Conservation (phyloP, 1,140 invertebrate species). For the Bombus superbus region DNA sequence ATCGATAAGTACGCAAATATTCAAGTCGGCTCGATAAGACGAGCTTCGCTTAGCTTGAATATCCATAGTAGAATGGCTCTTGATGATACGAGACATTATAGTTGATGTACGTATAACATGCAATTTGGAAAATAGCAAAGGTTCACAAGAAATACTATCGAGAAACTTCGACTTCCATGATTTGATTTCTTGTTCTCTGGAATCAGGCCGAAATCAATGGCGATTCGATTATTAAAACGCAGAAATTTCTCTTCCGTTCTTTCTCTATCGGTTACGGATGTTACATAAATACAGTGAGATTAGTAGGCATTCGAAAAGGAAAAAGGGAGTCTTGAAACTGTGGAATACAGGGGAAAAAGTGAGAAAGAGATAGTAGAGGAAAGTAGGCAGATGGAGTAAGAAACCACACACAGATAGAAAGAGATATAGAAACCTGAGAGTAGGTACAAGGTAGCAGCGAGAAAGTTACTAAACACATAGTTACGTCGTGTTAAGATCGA, state of each 20-base stretch:
- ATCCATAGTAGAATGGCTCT: too few relatives aligned
- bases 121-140: not conserved
- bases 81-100: too few relatives aligned
- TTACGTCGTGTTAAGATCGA: constrained; percentile 53
- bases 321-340: not conserved
- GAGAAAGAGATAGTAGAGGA: not conserved
- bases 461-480: constrained; percentile 64
- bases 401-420: not conserved
- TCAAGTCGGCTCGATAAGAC: not conserved
- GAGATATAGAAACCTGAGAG: not conserved
- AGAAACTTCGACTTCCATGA: not conserved
- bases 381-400: not conserved
- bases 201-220: not conserved
- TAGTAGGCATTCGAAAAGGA: constrained; percentile 36
- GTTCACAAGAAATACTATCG: not conserved
- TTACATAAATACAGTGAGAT: constrained; percentile 31
- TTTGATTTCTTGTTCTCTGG: not conserved
- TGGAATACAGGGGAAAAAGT: not conserved
- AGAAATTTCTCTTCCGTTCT: constrained; percentile 64
- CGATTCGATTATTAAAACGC: constrained; percentile 29
- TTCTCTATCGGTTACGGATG: constrained; percentile 40
- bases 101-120: not conserved
- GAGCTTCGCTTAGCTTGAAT: not conserved
- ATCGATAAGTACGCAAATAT: not conserved
- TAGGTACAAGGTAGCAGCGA: constrained; percentile 37